Percentiles rank a stretch among this genome's conserved stretches.
Conservation (phyloP, 2,888 invertebrate genomes). For the Diplolepis rosae region DNA sequence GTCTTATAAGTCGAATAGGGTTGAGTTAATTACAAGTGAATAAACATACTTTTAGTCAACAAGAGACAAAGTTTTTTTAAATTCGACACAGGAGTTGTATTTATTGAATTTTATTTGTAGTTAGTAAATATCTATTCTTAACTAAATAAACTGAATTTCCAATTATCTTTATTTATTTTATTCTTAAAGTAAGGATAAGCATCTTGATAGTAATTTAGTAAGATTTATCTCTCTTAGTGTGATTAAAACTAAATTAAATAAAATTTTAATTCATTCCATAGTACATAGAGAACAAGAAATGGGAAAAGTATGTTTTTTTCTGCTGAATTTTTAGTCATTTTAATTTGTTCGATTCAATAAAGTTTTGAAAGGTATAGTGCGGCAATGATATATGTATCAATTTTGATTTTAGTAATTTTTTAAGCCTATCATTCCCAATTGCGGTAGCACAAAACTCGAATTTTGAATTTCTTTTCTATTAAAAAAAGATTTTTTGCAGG, state of each 20-base stretch:
- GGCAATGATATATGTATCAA: conserved; percentile 10
- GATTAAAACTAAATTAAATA: no score
- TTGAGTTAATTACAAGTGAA: no score
- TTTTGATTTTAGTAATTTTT: conserved; percentile 16
- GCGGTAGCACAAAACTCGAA: not conserved
- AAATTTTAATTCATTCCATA: not conserved
- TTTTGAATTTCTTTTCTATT: not conserved
- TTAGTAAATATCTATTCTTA: no score
- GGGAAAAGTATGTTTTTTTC: not conserved
- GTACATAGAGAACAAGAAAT: not conserved
- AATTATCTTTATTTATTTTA: no score
- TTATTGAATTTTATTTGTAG: no score
- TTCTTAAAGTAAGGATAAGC: no score
- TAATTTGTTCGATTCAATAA: not conserved
- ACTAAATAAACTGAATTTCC: no score
- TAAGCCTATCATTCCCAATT: not conserved
- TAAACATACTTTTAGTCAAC: no score
- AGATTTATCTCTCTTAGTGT: no score
- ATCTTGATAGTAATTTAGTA: no score
- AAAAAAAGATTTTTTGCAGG: not conserved
- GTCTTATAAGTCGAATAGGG: not conserved
- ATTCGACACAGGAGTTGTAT: no score
- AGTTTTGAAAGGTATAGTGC: not conserved
- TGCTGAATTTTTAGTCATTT: not conserved
- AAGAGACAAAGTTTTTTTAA: no score